Evolutionary conservation across 1,140 invertebrate species (phyloP).

Genomic region (Ceratosolen solmsi): DNA sequence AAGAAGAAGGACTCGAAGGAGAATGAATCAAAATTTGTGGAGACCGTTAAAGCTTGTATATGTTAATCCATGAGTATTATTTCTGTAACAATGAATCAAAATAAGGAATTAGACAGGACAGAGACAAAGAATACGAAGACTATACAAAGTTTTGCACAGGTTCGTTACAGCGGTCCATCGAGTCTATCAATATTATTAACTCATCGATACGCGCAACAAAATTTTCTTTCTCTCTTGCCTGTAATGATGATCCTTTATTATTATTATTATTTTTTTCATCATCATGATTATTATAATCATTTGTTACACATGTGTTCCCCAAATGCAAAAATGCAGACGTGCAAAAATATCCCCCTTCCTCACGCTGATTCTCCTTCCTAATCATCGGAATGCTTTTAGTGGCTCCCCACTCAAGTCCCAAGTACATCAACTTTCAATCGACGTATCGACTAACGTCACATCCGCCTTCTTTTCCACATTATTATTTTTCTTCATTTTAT

Average conservation of each 20-base stretch:
- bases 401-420: too few species aligned
- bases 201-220: slow-evolving; percentile 31
- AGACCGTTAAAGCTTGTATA: slow-evolving; percentile 32
- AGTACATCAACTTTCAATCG: too few species aligned
- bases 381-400: too few species aligned
- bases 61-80: slow-evolving; percentile 49
- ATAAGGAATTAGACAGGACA: slow-evolving; percentile 36
- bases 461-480: too few species aligned
- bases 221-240: slow-evolving; percentile 10
- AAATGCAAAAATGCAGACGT: slow-evolving; percentile 37
- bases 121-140: slow-evolving; percentile 41
- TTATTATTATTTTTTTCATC: not conserved
- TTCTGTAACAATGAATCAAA: slow-evolving; percentile 35
- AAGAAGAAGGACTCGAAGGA: slow-evolving; percentile 39
- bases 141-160: slow-evolving; percentile 29
- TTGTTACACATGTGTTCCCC: slow-evolving; percentile 10
- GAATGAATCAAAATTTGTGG: slow-evolving; percentile 22
- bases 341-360: not conserved
- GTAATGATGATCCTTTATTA: slow-evolving; percentile 4
- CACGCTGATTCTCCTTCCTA: not conserved
- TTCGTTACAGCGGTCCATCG: slow-evolving; percentile 32
- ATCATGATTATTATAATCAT: slow-evolving; percentile 19
- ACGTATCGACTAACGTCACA: too few species aligned
- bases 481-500: too few species aligned
- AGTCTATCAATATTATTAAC: slow-evolving; percentile 30